phyloP scores from a whole-genome alignment of 2,113 vertebrate genomes.

The Gambusia affinis region DNA sequence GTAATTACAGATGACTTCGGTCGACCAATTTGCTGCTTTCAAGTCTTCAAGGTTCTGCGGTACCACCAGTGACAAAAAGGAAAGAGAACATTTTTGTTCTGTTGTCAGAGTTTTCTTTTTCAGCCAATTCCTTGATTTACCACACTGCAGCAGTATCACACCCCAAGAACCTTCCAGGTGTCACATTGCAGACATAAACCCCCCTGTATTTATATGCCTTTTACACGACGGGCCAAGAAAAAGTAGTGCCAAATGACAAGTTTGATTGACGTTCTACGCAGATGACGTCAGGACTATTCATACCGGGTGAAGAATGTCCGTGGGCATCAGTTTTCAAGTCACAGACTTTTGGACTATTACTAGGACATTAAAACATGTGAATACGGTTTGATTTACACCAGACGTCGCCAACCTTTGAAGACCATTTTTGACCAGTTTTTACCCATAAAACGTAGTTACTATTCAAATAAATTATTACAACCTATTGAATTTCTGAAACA shows the following conservation, averaged over 20 bases:
- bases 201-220: neutral
- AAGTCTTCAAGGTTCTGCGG: slow-evolving; percentile 22
- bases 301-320: neutral
- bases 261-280: neutral
- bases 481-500: neutral
- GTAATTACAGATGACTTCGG: slow-evolving; percentile 58
- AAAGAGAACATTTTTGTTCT: slow-evolving; percentile 8
- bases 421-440: neutral
- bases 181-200: neutral
- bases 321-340: neutral
- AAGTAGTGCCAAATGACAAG: neutral
- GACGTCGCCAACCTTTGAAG: neutral
- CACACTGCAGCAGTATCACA: neutral
- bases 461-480: too few relatives aligned
- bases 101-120: slow-evolving; percentile 13
- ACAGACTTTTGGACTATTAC: neutral
- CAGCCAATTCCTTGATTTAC: slow-evolving; percentile 11
- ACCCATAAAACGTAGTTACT: too few relatives aligned
- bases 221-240: neutral
- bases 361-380: neutral
- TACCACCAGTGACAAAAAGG: slow-evolving; percentile 30
- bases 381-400: neutral
- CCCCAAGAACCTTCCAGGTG: neutral
- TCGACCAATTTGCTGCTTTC: slow-evolving; percentile 48
- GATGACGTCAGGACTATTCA: neutral